These are phyloP conservation scores for Artibeus jamaicensis DNA, from an alignment of 2,797 vertebrate genomes.

Conservation along the genomic window DNA sequence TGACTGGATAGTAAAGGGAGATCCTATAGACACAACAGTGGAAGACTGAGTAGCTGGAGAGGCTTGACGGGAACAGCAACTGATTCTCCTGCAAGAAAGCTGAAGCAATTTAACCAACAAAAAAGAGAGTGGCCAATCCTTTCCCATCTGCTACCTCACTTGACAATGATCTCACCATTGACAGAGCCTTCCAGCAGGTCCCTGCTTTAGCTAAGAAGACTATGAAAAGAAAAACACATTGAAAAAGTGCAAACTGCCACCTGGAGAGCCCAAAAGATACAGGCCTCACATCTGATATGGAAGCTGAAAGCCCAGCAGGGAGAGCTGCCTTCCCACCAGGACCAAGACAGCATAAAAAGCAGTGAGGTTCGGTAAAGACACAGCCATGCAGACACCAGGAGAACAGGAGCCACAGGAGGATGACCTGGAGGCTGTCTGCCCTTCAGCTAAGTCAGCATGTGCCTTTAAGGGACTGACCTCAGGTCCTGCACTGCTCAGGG, in stretches of 20 bases:
- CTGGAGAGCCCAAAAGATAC: not conserved
- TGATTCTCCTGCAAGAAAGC: not conserved
- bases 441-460: not conserved
- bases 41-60: not conserved
- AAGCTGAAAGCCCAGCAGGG: not conserved
- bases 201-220: not conserved
- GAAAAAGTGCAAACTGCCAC: not conserved
- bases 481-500: not conserved
- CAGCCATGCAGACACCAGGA: not conserved
- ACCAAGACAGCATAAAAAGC: not conserved
- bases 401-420: not conserved
- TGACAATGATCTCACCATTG: not conserved
- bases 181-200: not conserved
- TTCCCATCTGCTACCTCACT: not conserved
- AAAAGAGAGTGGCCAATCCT: accelerated
- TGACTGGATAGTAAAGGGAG: not conserved
- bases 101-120: not conserved
- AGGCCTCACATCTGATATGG: not conserved
- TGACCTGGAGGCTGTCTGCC: not conserved
- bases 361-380: not conserved
- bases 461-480: not conserved
- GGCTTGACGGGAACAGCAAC: not conserved
- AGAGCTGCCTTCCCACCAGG: not conserved
- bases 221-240: not conserved
- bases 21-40: not conserved